Base-by-base conservation (phyloP, 2,797 vertebrate species). In the Enoplosus armatus region DNA sequence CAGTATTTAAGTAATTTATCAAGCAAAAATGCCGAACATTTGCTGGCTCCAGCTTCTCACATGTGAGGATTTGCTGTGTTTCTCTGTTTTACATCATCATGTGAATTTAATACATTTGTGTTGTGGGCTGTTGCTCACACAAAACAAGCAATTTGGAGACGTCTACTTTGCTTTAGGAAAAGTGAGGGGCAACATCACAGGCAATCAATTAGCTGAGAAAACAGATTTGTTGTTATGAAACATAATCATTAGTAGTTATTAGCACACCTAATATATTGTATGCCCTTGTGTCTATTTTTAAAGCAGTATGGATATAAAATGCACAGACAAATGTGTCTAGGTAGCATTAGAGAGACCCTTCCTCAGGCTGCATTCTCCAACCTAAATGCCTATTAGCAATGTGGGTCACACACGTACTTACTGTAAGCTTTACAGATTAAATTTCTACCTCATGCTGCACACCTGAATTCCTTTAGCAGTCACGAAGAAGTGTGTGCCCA, bases 331-430 rank as follows among this genome's bases (percentile, higher is more conserved):
- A 60, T 68, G 29, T 76, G 64, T 82, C 62, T 55, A 37, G 58
- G 68, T 26, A 84, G 72, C 58, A 37, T 64, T 75, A 48, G 11
- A 79, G 63, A 64, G 53, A 72, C 66, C 55, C 82, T 53, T 79
- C 50, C 67, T 76, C 66, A 53, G 53, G 39, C 64, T 80, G 62
- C 56, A 29, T 66, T 76, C 72, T 79, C 59, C 67, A 61, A 22
- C 47, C 56, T 75, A 79, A 86, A 87, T 69, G 72, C 64, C 71
- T 76, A 64, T 80, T 84, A 83, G 63, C 62, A 82, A 89, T 87
- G 65, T 85, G 33, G 72, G 81, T 80, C 68, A 85, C 71, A 82
- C 48, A 71, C 60, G 60, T 51, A 53, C 70, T 78, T 67, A 77
- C 56, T 72, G 68, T 54, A 61, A 80, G 74, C 74, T 65, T 72